A percentile compares a stretch with the other conserved stretches of the same genome.
These are phyloP conservation scores for Steinernema scapterisci DNA, from an alignment of 2,888 invertebrate species.

Conservation along the genomic window DNA sequence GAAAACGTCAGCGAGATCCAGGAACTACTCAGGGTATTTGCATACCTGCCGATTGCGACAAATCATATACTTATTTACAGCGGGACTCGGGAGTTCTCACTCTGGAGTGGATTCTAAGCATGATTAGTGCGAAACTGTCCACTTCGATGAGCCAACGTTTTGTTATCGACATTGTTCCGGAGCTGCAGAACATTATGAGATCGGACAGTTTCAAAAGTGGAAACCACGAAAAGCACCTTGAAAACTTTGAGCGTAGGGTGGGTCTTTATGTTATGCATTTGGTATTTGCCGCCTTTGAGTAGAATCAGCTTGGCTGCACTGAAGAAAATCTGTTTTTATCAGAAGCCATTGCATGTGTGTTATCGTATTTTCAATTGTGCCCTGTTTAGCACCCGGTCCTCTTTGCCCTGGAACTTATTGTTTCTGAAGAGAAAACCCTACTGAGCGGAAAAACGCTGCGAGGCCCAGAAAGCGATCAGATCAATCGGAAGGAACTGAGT, in stretches of 20 bases:
- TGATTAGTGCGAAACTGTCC: conserved; percentile 58
- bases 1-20: conserved; percentile 58
- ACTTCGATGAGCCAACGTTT: conserved; percentile 57
- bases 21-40: conserved; percentile 51
- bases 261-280: background rate
- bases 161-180: conserved; percentile 58
- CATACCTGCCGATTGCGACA: background rate
- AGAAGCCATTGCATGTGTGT: no score
- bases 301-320: no score
- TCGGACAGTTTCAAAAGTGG: conserved; percentile 45
- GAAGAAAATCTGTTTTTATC: no score
- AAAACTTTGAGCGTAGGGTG: conserved; percentile 51
- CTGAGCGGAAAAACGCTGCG: conserved; percentile 34
- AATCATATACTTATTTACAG: conserved; percentile 45
- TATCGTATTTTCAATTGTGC: no score
- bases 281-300: no score
- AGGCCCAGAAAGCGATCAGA: conserved; percentile 30
- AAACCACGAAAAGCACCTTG: conserved; percentile 44
- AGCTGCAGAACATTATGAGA: conserved; percentile 46
- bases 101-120: conserved; percentile 64
- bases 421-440: conserved; percentile 26
- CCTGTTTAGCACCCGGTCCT: conserved; percentile 35
- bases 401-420: conserved; percentile 35
- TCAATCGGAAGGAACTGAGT: conserved; percentile 43
- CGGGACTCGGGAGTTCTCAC: conserved; percentile 58